Evolutionary conservation across 2,888 invertebrate genomes (phyloP), one percentile per base, ranked within the genome.

Genomic region (Phyllotreta striolata): DNA sequence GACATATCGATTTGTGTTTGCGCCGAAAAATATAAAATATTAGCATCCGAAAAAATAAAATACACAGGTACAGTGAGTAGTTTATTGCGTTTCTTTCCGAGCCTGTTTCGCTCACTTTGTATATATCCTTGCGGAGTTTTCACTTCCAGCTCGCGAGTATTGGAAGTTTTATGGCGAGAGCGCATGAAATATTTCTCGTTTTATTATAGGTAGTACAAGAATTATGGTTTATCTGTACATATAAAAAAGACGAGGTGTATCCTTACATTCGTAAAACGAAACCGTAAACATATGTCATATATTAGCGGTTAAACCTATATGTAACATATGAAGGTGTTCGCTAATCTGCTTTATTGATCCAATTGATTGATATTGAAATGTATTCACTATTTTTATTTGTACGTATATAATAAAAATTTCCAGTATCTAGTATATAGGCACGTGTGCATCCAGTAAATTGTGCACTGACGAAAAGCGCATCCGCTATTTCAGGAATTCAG

Each of bases 131-230:
- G 41, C 14, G 44, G 13, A 56, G 49, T 57, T 57, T 58, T 41
- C 58, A 63, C 58, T 63, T 39, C 37, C 43, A 62, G 55, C 58
- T 62, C 41, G 38, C 46, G 43, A 62, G 62, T 60, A 64, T 65
- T 56, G 57, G 65, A 60, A 60, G 56, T 65, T 67, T 67, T 67
- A 67, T 65, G 47, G 56, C 65, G 24, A 63, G 56, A 62, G 52
- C 52, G 44, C 44, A 38, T 60, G 60, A 44, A 52, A 54, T 54
- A 57, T 62, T 58, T 67, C 69, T 67, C 67, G 67, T 72, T 73
- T 73, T 73, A 73, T 73, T 73, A 70, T 71, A 66, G 71, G 66
- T 69, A 66, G 67, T 71, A 70, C 68, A 73, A 72, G 67, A 72
- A 71, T 72, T 72, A 73, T 68, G 60, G 67, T 62, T 60, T 56